Evolutionary conservation across 2,113 vertebrate genomes (phyloP).

Genomic region (Murina feae): DNA sequence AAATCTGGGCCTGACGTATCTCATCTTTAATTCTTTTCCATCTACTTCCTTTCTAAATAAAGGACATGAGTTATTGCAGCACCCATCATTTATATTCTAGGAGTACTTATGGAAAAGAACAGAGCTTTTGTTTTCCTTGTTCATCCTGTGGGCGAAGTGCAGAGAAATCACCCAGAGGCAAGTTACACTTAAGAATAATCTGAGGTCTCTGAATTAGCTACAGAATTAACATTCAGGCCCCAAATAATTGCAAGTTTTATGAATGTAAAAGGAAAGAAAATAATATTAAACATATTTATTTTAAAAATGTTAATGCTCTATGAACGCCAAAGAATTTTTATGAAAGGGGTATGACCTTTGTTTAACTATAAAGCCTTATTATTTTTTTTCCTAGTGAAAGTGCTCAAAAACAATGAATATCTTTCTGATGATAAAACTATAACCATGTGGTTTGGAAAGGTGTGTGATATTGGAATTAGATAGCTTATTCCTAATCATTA

Average conservation of each 20-base stretch:
- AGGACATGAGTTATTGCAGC: neutral
- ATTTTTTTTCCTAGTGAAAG: neutral
- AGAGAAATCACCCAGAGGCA: conserved; percentile 19
- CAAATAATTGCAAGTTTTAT: neutral
- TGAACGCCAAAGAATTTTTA: conserved; percentile 18
- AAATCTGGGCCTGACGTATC: conserved; percentile 11
- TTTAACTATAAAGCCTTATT: neutral
- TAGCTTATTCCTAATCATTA: neutral
- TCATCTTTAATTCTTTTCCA: conserved; percentile 49
- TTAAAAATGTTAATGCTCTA: conserved; percentile 10
- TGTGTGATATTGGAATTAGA: neutral
- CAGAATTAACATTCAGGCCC: neutral
- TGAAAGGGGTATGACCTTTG: neutral
- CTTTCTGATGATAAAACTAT: conserved; percentile 10
- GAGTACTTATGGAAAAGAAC: conserved; percentile 13
- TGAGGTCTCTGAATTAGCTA: conserved; percentile 1
- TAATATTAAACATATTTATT: neutral
- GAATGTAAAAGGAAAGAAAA: neutral
- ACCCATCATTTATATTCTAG: conserved; percentile 39
- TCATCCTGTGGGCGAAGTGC: neutral
- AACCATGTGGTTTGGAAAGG: neutral
- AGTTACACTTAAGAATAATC: neutral
- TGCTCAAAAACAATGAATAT: neutral
- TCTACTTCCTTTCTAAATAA: conserved; percentile 50
- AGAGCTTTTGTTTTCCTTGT: conserved; percentile 35